A percentile compares a stretch with the other conserved stretches of the same genome.
Evolutionary conservation across 2,888 invertebrate genomes (phyloP).

Genomic region (Tuberolachnus salignus): DNA sequence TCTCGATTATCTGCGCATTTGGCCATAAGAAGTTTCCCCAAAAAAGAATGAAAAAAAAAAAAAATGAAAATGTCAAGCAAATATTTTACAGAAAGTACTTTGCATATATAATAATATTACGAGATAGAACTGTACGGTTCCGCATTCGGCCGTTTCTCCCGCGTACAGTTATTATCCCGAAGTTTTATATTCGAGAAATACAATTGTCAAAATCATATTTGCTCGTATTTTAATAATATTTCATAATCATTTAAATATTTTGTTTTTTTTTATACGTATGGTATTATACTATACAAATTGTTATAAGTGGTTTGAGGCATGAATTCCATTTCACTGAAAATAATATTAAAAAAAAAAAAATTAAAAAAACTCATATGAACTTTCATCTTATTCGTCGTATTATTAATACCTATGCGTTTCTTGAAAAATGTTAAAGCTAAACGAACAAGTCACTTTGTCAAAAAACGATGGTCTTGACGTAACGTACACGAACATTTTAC

Average conservation of each 20-base stretch:
- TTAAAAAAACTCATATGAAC: no score
- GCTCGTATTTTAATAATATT: not conserved
- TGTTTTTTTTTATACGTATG: no score
- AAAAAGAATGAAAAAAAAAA: no score
- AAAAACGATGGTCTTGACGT: no score
- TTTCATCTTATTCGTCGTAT: no score
- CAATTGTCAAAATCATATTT: conserved; percentile 4
- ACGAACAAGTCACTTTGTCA: no score
- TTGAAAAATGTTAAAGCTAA: no score
- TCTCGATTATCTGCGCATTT: not conserved
- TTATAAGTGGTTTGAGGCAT: not conserved
- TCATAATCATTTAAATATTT: not conserved
- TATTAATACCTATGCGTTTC: no score
- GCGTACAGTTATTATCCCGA: not conserved
- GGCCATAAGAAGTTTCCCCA: not conserved
- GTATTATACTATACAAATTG: not conserved
- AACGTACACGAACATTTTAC: no score
- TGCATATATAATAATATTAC: not conserved
- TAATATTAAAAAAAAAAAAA: not conserved
- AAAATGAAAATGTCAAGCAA: conserved; percentile 15
- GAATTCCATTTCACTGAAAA: not conserved
- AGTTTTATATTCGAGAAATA: not conserved
- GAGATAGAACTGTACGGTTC: not conserved
- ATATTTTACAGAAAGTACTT: conserved; percentile 12
- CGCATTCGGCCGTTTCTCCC: not conserved